These are phyloP conservation scores for Sparidentex hasta DNA, from an alignment of 2,797 vertebrate genomes.

Conservation along the genomic window DNA sequence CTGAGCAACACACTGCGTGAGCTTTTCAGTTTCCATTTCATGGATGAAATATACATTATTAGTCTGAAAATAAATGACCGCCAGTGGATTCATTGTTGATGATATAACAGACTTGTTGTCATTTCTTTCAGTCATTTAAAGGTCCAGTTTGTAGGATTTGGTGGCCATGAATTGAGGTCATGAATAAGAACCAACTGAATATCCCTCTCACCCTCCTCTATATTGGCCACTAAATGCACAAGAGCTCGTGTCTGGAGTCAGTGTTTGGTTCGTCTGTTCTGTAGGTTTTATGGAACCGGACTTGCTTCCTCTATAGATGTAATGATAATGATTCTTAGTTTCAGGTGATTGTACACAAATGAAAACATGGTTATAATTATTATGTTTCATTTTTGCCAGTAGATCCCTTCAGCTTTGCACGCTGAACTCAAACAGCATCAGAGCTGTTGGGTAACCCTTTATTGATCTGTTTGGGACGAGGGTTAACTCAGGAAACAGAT, in stretches of 20 bases:
- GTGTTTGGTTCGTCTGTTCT: too few relatives aligned
- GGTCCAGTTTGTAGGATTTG: slow-evolving; percentile 5
- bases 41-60: slow-evolving; percentile 3
- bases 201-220: too few relatives aligned
- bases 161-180: too few relatives aligned
- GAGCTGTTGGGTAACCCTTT: too few relatives aligned
- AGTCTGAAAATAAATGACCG: slow-evolving; percentile 17
- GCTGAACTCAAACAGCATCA: too few relatives aligned
- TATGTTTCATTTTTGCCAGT: background rate
- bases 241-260: too few relatives aligned
- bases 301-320: too few relatives aligned
- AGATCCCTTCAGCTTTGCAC: background rate
- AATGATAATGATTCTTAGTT: background rate
- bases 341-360: background rate
- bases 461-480: too few relatives aligned
- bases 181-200: background rate
- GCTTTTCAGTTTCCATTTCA: background rate
- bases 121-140: background rate
- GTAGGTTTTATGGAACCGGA: too few relatives aligned
- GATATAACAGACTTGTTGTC: background rate
- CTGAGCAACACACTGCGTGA: background rate
- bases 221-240: too few relatives aligned
- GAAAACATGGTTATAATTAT: background rate
- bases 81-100: slow-evolving; percentile 2
- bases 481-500: too few relatives aligned